Conservation (phyloP, 35 echinoderm and acorn worm genomes). For the Patiria miniata region DNA sequence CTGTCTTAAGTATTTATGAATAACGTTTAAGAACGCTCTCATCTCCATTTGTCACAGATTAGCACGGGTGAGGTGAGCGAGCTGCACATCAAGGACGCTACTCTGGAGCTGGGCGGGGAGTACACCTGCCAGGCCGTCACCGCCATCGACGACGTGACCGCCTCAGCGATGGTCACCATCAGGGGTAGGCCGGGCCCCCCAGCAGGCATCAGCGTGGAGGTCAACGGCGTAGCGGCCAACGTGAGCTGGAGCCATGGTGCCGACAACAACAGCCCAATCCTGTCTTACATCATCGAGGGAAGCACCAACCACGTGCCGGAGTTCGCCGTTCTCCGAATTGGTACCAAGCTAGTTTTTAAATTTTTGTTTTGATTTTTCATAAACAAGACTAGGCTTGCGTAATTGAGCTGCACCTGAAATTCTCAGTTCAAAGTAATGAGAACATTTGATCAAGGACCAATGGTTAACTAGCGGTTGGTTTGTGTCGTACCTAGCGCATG, state of each 20-base stretch:
- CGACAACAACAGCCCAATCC: slow-evolving; percentile 62
- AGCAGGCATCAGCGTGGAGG: slow-evolving; percentile 44
- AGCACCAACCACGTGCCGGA: slow-evolving; percentile 74
- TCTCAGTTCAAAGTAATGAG: background rate
- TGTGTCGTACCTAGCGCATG: too few species aligned
- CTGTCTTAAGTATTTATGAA: too few species aligned
- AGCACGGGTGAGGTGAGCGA: slow-evolving; percentile 52
- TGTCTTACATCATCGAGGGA: slow-evolving; percentile 60
- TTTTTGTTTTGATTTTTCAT: background rate
- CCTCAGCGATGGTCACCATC: slow-evolving; percentile 24
- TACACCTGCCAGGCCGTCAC: slow-evolving; percentile 78
- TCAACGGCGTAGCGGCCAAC: slow-evolving; percentile 47
- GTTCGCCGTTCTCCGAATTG: slow-evolving; percentile 49
- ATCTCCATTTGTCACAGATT: background rate
- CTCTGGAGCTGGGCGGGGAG: slow-evolving; percentile 53
- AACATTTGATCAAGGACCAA: too few species aligned
- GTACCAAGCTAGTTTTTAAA: slow-evolving; percentile 23
- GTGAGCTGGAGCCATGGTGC: slow-evolving; percentile 61
- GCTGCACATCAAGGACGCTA: slow-evolving; percentile 46
- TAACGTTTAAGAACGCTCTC: background rate
- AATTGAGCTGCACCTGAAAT: too few species aligned
- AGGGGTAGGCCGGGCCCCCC: slow-evolving; percentile 86
- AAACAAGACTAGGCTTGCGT: too few species aligned
- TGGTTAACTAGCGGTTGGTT: too few species aligned
- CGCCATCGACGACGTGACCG: slow-evolving; percentile 49